A percentile compares a stretch with the other conserved stretches of the same genome.
Conservation (phyloP, 2,888 invertebrate species). For the Metellina segmentata region DNA sequence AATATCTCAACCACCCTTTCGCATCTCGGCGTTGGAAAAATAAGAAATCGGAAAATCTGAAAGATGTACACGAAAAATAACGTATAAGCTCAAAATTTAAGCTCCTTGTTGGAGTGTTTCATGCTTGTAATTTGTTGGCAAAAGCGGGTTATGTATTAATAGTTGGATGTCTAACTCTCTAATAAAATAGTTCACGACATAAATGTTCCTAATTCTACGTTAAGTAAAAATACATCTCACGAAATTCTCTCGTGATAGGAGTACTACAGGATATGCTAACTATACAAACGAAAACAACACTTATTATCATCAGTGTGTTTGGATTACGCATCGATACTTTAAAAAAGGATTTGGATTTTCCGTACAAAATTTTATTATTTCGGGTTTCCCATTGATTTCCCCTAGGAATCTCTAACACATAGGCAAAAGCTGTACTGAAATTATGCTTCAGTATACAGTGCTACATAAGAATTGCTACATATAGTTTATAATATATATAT, state of each 20-base stretch:
- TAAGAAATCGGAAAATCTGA: conserved; percentile 45
- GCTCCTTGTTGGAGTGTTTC: conserved; percentile 54
- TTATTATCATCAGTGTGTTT: conserved; percentile 12
- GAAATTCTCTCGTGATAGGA: too few species aligned
- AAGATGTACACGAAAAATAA: conserved; percentile 45
- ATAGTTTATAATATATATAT: conserved; percentile 21
- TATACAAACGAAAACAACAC: conserved; percentile 30
- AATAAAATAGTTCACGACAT: conserved; percentile 18
- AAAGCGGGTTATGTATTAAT: conserved; percentile 42
- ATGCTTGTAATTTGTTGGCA: conserved; percentile 52
- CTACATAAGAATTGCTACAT: conserved; percentile 51
- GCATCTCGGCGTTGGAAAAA: conserved; percentile 30
- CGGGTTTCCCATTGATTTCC: conserved; percentile 38
- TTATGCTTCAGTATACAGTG: conserved; percentile 27
- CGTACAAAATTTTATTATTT: conserved; percentile 27
- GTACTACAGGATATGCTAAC: not conserved
- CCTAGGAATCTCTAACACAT: conserved; percentile 35
- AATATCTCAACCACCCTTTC: conserved; percentile 25
- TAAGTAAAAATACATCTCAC: conserved; percentile 51
- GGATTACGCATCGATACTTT: conserved; percentile 3
- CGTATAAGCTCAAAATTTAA: conserved; percentile 67
- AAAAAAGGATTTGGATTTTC: conserved; percentile 19
- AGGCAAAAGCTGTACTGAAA: conserved; percentile 40
- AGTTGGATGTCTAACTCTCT: conserved; percentile 22
- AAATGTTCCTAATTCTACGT: conserved; percentile 6